A percentile compares a stretch with the other conserved stretches of the same genome.
Conservation (phyloP, 2,888 invertebrate species). For the Drosophila imparisetae region DNA sequence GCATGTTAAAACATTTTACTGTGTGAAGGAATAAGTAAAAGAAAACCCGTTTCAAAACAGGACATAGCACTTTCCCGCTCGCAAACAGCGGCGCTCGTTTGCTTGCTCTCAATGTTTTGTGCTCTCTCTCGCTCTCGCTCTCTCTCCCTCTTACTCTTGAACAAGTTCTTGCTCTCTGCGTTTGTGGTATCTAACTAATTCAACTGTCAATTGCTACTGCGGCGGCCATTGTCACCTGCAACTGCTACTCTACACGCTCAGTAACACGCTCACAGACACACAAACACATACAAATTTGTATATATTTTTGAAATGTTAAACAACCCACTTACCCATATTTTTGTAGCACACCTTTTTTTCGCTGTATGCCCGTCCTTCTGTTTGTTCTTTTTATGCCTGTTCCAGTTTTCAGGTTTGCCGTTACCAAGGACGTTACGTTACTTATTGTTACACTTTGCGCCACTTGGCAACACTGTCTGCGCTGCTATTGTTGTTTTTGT, state of each 20-base stretch:
- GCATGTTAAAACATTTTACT: conserved; percentile 24
- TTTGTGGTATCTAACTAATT: conserved; percentile 43
- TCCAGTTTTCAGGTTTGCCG: conserved; percentile 55
- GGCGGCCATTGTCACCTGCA: conserved; percentile 54
- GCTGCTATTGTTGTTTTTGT: conserved; percentile 21
- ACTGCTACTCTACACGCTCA: conserved; percentile 18
- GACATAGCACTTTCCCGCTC: conserved; percentile 32
- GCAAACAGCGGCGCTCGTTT: conserved; percentile 22
- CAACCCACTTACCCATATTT: conserved; percentile 74
- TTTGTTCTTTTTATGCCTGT: conserved; percentile 54
- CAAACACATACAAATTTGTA: conserved; percentile 22
- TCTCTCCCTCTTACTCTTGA: conserved; percentile 8
- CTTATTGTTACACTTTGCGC: conserved; percentile 51
- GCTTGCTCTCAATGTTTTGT: conserved; percentile 3
- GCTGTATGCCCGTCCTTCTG: conserved; percentile 38
- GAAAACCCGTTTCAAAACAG: conserved; percentile 39
- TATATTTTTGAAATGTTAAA: conserved; percentile 56
- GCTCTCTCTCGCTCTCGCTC: conserved; percentile 11
- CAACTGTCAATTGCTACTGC: conserved; percentile 50
- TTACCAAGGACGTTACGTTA: conserved; percentile 64
- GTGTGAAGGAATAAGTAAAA: conserved; percentile 36
- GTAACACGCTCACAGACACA: conserved; percentile 10
- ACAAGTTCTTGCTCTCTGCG: conserved; percentile 23
- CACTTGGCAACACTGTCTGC: conserved; percentile 60
- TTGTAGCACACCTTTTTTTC: conserved; percentile 62